These are phyloP conservation scores for Carcharodon carcharias DNA, from an alignment of 2,797 vertebrate genomes.

Conservation along the genomic window DNA sequence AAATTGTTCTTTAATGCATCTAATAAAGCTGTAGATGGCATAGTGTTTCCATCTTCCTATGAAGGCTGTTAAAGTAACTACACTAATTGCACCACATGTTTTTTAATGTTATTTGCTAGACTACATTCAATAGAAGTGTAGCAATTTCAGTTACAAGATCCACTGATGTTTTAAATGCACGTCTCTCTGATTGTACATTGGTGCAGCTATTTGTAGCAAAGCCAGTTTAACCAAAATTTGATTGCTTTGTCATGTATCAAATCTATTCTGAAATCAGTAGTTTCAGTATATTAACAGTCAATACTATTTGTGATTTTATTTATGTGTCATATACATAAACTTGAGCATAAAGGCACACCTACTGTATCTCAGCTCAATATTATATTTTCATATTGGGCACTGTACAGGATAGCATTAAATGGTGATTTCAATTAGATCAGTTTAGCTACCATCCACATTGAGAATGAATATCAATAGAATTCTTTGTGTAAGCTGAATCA, in stretches of 20 bases:
- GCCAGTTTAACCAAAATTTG: not conserved
- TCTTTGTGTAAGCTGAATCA: not conserved
- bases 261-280: not conserved
- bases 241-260: not conserved
- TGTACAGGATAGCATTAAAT: not conserved
- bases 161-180: conserved; percentile 8
- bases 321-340: not conserved
- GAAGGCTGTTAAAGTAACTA: not conserved
- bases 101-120: conserved; percentile 28
- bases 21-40: conserved; percentile 10
- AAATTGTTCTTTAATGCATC: not conserved
- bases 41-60: not conserved
- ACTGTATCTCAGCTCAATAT: not conserved
- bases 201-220: not conserved
- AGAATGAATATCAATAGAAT: not conserved
- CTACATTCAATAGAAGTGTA: not conserved
- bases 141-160: not conserved
- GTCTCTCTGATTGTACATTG: not conserved
- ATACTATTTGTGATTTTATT: not conserved
- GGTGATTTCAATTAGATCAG: not conserved
- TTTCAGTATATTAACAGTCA: not conserved
- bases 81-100: not conserved
- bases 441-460: not conserved
- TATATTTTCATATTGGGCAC: not conserved
- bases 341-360: not conserved